Evolutionary conservation across 1,140 invertebrate genomes (phyloP).

Genomic region (Drosophila gunungcola): DNA sequence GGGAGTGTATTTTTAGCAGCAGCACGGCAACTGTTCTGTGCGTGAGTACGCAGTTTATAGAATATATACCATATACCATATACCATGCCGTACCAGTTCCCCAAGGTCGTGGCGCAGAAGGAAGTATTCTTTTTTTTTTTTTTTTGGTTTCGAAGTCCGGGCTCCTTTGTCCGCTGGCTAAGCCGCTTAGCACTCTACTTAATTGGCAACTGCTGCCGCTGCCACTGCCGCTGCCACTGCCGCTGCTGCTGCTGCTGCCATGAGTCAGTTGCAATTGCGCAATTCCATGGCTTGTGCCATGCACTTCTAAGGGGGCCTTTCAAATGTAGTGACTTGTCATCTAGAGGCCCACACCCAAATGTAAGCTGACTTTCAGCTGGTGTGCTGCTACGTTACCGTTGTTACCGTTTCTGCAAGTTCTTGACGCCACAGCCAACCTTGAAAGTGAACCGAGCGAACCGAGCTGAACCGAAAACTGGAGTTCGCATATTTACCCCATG

Average conservation of each 20-base stretch:
- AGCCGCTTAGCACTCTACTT: constrained; percentile 59
- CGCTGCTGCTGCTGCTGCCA: constrained; percentile 1
- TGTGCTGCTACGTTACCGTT: neutral
- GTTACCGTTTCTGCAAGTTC: constrained; percentile 66
- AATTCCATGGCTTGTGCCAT: constrained; percentile 68
- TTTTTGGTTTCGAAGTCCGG: neutral
- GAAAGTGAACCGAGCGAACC: constrained; percentile 68
- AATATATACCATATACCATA: constrained; percentile 10
- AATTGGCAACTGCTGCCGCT: constrained; percentile 47
- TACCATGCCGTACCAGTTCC: constrained; percentile 7
- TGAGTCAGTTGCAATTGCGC: constrained; percentile 74
- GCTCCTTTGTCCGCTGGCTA: constrained; percentile 60
- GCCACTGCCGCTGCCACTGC: neutral
- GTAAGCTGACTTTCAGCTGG: neutral
- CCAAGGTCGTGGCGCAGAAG: constrained; percentile 70
- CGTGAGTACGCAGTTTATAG: constrained; percentile 54
- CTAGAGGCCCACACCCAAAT: constrained; percentile 48
- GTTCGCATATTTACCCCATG: constrained; percentile 52
- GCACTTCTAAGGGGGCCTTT: constrained; percentile 53
- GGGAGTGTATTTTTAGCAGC: constrained; percentile 67
- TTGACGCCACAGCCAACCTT: constrained; percentile 65
- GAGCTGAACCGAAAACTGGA: constrained; percentile 21
- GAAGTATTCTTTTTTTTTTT: no score
- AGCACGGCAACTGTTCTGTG: constrained; percentile 68
- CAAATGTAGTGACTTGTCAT: constrained; percentile 66